Percentiles rank a stretch among this genome's conserved stretches.
phyloP scores from a whole-genome alignment of 2,888 invertebrate species.

The Schizotus pectinicornis region DNA sequence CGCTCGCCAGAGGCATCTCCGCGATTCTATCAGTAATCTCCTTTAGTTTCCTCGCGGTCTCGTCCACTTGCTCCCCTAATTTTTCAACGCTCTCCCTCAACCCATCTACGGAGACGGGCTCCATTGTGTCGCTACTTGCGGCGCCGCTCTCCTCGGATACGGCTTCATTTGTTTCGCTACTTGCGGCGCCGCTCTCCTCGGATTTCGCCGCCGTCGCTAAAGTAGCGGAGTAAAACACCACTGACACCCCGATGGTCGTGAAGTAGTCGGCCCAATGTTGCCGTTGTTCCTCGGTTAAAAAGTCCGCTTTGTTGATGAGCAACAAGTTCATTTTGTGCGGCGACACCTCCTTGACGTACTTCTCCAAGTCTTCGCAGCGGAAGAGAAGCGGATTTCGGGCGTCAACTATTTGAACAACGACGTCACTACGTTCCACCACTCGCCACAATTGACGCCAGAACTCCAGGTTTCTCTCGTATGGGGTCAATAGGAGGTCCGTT shows the following conservation, averaged over 20 bases:
- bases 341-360: slow-evolving; percentile 80
- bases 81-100: slow-evolving; percentile 62
- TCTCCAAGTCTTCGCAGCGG: slow-evolving; percentile 89
- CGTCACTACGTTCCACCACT: slow-evolving; percentile 95
- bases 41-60: slow-evolving; percentile 63
- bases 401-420: slow-evolving; percentile 94
- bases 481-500: slow-evolving; percentile 85
- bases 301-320: slow-evolving; percentile 95
- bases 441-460: slow-evolving; percentile 99
- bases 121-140: slow-evolving; percentile 20
- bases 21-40: slow-evolving; percentile 63
- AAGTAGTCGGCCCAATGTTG: slow-evolving; percentile 88
- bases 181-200: slow-evolving; percentile 1
- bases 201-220: slow-evolving; percentile 56
- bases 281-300: slow-evolving; percentile 81
- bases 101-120: slow-evolving; percentile 47
- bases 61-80: slow-evolving; percentile 63
- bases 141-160: slow-evolving; percentile 9
- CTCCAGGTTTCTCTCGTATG: slow-evolving; percentile 96
- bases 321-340: slow-evolving; percentile 78
- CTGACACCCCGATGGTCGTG: slow-evolving; percentile 67
- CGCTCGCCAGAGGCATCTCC: slow-evolving; percentile 44
- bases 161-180: slow-evolving; percentile 21
- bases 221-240: slow-evolving; percentile 92
- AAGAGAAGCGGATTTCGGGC: slow-evolving; percentile 90